phyloP scores from a whole-genome alignment of 2,888 invertebrate species.

The Lymantria dispar region DNA sequence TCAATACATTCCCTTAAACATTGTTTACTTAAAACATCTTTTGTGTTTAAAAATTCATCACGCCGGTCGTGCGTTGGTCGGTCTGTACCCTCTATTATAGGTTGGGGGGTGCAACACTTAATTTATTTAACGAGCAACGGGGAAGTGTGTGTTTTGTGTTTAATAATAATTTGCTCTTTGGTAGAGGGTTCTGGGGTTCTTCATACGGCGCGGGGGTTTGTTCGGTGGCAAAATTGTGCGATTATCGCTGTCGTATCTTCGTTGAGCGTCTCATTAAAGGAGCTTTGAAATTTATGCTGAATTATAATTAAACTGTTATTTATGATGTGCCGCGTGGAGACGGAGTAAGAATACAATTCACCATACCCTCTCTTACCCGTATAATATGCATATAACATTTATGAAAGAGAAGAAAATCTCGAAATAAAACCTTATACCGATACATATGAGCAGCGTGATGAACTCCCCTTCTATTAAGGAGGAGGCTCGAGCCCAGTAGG shows the following conservation, averaged over 20 bases:
- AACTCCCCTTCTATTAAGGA: too few relatives aligned
- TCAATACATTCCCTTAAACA: background rate
- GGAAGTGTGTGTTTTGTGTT: slow-evolving; percentile 27
- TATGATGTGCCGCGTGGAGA: too few relatives aligned
- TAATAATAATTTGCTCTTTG: slow-evolving; percentile 30
- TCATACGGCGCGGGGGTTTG: background rate
- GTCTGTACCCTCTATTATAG: slow-evolving; percentile 9
- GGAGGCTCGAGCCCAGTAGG: too few relatives aligned
- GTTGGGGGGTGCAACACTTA: slow-evolving; percentile 18
- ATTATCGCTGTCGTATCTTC: background rate
- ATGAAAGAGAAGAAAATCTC: too few relatives aligned
- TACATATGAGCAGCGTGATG: too few relatives aligned
- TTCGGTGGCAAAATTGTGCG: background rate
- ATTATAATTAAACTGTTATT: background rate
- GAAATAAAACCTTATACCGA: too few relatives aligned
- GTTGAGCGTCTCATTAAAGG: background rate
- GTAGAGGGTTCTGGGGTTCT: slow-evolving; percentile 1
- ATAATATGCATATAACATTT: too few relatives aligned
- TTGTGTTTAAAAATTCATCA: slow-evolving; percentile 21
- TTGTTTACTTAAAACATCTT: slow-evolving; percentile 8
- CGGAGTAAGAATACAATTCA: too few relatives aligned
- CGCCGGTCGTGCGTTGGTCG: slow-evolving; percentile 1
- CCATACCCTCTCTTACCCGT: too few relatives aligned
- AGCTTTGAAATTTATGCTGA: background rate
- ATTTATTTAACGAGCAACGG: slow-evolving; percentile 32